These are phyloP conservation scores for Dendrocopos noguchii DNA, from an alignment of 2,113 vertebrate genomes.

Conservation along the genomic window DNA sequence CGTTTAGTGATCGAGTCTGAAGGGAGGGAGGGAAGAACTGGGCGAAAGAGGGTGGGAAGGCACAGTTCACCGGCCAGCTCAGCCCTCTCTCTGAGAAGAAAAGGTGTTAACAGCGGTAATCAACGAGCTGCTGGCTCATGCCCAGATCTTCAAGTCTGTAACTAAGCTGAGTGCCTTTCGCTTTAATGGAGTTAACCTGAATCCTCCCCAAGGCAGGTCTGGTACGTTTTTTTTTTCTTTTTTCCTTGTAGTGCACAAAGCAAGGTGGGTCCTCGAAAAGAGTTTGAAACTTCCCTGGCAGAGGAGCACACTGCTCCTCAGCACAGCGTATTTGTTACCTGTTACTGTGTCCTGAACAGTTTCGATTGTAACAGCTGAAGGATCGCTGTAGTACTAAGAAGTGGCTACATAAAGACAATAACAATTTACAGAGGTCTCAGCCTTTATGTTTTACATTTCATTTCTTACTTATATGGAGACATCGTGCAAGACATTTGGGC, in stretches of 20 bases:
- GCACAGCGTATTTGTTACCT: background rate
- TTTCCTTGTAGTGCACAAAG: background rate
- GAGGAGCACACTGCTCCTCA: background rate
- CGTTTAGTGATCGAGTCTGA: background rate
- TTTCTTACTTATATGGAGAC: background rate
- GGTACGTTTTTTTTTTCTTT: background rate
- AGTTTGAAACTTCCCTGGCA: background rate
- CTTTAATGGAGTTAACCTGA: background rate
- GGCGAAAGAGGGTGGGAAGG: background rate
- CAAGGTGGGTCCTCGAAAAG: background rate
- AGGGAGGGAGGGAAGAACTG: background rate
- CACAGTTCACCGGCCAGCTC: background rate
- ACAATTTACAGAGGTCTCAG: background rate
- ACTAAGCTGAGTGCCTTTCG: background rate
- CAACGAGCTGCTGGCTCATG: background rate
- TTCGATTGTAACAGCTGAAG: background rate
- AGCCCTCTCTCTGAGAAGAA: background rate
- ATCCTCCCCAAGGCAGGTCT: background rate
- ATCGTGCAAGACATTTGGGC: background rate
- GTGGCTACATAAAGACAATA: background rate
- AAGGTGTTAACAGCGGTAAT: constrained; percentile 54
- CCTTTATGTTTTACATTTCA: background rate
- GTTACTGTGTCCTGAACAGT: background rate
- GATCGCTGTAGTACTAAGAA: background rate
- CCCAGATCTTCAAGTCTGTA: constrained; percentile 14